These are phyloP conservation scores for Sorex araneus DNA, from an alignment of 2,113 vertebrate genomes.

Conservation along the genomic window DNA sequence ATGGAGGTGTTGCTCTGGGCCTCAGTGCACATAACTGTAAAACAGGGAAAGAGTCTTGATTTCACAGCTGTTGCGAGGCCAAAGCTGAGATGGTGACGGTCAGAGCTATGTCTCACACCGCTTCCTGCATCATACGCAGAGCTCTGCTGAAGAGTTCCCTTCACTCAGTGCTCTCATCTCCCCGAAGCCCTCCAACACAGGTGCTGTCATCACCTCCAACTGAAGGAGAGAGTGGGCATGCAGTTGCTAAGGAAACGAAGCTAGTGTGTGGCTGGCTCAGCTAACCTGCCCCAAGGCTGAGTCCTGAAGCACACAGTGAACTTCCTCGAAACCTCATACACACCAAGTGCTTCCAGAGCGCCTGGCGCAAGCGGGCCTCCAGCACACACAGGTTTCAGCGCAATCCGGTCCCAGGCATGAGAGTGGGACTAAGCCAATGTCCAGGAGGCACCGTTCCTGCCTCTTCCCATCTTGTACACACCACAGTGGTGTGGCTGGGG, in stretches of 20 bases:
- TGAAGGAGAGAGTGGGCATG: conserved; percentile 2
- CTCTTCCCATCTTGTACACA: not conserved
- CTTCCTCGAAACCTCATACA: not conserved
- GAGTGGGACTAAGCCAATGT: no score
- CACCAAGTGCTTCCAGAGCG: not conserved
- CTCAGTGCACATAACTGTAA: not conserved
- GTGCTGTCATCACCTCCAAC: no score
- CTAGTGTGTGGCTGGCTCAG: not conserved
- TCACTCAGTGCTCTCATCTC: not conserved
- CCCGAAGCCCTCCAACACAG: not conserved
- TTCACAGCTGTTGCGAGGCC: not conserved
- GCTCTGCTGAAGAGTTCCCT: no score
- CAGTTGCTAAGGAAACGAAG: not conserved
- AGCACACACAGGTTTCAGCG: not conserved
- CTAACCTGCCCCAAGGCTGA: not conserved
- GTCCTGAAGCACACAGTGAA: not conserved
- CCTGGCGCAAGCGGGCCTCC: not conserved
- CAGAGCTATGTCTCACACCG: not conserved
- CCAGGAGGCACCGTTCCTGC: no score
- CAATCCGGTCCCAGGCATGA: not conserved
- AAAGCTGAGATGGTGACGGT: not conserved
- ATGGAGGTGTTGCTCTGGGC: not conserved
- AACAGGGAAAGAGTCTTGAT: not conserved
- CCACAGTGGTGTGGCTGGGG: not conserved
- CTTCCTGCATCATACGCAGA: not conserved